Evolutionary conservation across 1,140 invertebrate genomes (phyloP), one percentile per base, ranked within the genome.

Genomic region (Lysiphlebus fabarum): DNA sequence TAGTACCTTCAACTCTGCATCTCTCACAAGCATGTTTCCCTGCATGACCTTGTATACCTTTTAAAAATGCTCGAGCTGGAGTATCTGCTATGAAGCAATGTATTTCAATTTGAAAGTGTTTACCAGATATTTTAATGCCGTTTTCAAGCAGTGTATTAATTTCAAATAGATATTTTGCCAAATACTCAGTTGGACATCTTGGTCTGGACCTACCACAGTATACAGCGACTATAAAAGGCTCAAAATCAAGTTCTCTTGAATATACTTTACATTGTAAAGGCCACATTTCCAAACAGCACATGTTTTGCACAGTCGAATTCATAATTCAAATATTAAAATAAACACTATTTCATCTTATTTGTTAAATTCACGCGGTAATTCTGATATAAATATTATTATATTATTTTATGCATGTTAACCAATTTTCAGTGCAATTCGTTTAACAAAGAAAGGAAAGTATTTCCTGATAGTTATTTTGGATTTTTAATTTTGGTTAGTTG

Each of bases 91-190:
- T 58, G 26, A 62, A 48, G 14, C 37, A 26, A 14, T 64, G 43
- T 14, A 58, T 34, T 51, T 54, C 10, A 1, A 64, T 33, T 6
- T 2, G 10, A 44, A 54, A 64, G 33, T 37, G 34, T 42, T 50
- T 55, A n/a, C n/a, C 36, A 34, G 43, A 12, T 8, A 64, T 51
- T 1, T 11, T 40, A 26, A 61, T 53, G 36, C 56, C 62, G 36
- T 61, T 14, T 14, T 5, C 5, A 34, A 54, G 51, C n/a, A 64
- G 41, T 37, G 41, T 6, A 43, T 64, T 61, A 11, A 64, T 26
- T 61, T 64, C 56, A 5, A 14, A n/a, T 10, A 61, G 59, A 36
- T 61, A 61, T 58, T 59, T 51, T 14, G 34, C 4, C 34, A 61
- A 44, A 36, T 58, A 64, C 26, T 61, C 36, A 9, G 7, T 12